Conservation (phyloP, 2,797 vertebrate species). For the Micropoecilia bifurca region DNA sequence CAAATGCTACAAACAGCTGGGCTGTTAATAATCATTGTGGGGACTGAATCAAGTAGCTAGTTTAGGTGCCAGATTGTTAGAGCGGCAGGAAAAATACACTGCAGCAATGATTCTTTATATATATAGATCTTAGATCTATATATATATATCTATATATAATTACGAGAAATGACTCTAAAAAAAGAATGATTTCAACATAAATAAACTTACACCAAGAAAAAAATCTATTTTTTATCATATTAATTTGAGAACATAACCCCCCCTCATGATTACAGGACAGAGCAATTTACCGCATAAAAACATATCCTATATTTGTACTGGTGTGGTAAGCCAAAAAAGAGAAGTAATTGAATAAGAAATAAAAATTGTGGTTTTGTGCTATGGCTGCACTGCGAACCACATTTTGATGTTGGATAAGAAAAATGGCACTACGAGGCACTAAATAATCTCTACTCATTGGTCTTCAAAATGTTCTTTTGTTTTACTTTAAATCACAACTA, state of each 20-base stretch:
- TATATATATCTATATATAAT: no score
- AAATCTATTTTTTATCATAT: not conserved
- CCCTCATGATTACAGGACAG: not conserved
- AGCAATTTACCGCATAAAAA: not conserved
- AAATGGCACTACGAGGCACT: not conserved
- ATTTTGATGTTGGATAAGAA: not conserved
- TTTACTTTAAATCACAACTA: slow-evolving; percentile 1
- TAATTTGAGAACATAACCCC: not conserved
- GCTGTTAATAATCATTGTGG: not conserved
- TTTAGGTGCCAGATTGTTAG: not conserved
- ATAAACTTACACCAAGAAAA: not conserved
- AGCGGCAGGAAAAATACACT: not conserved
- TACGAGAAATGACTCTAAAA: not conserved
- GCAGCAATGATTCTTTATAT: not conserved
- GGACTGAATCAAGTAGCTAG: not conserved
- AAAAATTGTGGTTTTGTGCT: not conserved
- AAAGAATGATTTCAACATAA: not conserved
- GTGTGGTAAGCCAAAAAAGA: not conserved
- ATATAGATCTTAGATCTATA: no score
- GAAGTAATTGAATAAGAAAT: not conserved
- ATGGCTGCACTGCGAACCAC: not conserved
- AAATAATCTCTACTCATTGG: not conserved
- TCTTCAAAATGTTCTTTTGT: not conserved
- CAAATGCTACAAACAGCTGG: not conserved
- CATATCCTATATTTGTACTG: not conserved